phyloP scores from a whole-genome alignment of 2,888 invertebrate genomes.

The Pherbina coryleti region DNA sequence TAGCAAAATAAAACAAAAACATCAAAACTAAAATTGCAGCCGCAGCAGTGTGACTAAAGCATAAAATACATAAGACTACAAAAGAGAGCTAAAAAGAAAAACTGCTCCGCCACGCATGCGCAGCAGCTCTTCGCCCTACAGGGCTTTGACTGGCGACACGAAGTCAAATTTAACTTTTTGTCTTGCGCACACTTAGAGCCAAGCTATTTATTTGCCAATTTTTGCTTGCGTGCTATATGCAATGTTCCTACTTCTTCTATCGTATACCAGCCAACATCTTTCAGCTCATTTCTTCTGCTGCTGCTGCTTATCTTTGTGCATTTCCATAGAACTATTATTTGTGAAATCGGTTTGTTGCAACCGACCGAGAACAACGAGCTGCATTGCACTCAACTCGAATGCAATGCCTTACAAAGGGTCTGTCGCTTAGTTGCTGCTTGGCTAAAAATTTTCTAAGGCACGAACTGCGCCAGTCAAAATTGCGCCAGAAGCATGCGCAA shows the following conservation, averaged over 20 bases:
- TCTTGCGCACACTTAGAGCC: background rate
- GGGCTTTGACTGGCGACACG: too few species aligned
- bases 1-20: conserved; percentile 41
- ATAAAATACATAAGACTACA: background rate
- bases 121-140: too few species aligned
- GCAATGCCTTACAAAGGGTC: background rate
- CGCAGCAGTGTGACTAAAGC: conserved; percentile 2
- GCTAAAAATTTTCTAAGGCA: background rate
- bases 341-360: conserved; percentile 8
- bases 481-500: conserved; percentile 1
- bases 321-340: conserved; percentile 19
- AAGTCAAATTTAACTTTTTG: background rate
- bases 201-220: background rate
- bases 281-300: background rate
- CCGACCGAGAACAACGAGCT: background rate
- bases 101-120: too few species aligned
- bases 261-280: too few species aligned
- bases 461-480: background rate
- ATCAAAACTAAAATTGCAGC: conserved; percentile 48
- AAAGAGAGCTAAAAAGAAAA: too few species aligned
- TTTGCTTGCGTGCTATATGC: background rate
- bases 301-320: background rate
- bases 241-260: too few species aligned
- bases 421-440: too few species aligned
- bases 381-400: background rate